Base-by-base conservation (phyloP, 2,797 vertebrate genomes). In the Moxostoma hubbsi region DNA sequence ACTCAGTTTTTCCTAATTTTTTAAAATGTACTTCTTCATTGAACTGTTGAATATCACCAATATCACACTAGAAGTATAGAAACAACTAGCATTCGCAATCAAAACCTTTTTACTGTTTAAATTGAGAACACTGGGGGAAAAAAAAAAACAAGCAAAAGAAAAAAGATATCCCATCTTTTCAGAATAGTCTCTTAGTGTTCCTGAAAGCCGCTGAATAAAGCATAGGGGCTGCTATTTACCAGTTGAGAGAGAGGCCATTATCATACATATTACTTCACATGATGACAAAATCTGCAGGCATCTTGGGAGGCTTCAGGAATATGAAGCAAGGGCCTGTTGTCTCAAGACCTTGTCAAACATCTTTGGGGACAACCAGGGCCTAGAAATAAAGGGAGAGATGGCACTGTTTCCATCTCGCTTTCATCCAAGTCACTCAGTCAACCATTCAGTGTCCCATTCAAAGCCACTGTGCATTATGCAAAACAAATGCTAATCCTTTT, bases 401-500 rank as follows among this genome's bases (percentile, higher is more conserved):
- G 87, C 91, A 92, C 93, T 92, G 93, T 94, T 98, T 98, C 96
- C 96, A 96, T 97, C 96, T 96, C 93, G 94, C 96, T 98, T 99
- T 99, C 97, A 98, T 98, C 97, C 97, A 93, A 95, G 96, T 96
- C 97, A 98, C 96, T 97, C 97, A 98, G 96, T 96, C 96, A 97
- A 96, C 96, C 95, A 98, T 98, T 99, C 96, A 99, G 93, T 93
- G 93, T 93, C 92, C 96, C 92, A 95, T 96, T 96, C 94, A 96
- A 81, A 91, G 89, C 89, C 94, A 94, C 95, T 96, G 96, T 96
- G 97, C 97, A 98, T 97, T 99, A 99, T 99, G 98, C 96, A 98
- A 99, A 99, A 98, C 4, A 97, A 98, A 98, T 99, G 97, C 97
- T 99, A 99, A 99, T 99, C 98, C 97, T 96, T 97, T 98, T 96